phyloP scores from a whole-genome alignment of 2,888 invertebrate genomes.

The Epinotia nisella region DNA sequence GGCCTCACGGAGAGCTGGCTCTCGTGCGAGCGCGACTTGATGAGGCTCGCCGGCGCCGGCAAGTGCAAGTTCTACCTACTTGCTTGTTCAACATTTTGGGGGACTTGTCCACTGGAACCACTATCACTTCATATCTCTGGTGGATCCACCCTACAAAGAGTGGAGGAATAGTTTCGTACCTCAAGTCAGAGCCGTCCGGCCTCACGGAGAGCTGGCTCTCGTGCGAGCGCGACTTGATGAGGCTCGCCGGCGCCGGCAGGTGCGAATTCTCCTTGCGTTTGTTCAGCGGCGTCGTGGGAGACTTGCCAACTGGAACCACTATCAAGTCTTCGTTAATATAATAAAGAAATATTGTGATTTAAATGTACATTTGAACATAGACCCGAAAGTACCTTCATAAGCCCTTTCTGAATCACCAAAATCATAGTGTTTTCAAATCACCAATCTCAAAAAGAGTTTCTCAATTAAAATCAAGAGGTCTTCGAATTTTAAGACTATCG shows the following conservation, averaged over 20 bases:
- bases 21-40: conserved; percentile 96
- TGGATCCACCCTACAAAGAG: too few relatives aligned
- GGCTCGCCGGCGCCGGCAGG: conserved; percentile 91
- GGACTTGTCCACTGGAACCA: conserved; percentile 83
- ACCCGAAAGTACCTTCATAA: too few relatives aligned
- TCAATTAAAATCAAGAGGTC: too few relatives aligned
- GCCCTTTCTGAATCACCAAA: too few relatives aligned
- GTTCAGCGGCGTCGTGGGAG: conserved; percentile 93
- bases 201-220: conserved; percentile 92
- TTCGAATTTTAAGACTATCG: too few relatives aligned
- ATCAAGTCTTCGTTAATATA: too few relatives aligned
- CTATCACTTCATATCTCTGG: too few relatives aligned
- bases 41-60: conserved; percentile 92
- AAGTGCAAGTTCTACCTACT: conserved; percentile 88
- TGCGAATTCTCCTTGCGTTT: conserved; percentile 88
- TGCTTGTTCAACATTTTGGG: conserved; percentile 92
- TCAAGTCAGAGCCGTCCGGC: conserved; percentile 72
- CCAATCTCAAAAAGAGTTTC: too few relatives aligned
- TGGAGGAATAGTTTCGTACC: too few relatives aligned
- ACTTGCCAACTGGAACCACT: conserved; percentile 82
- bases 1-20: conserved; percentile 90
- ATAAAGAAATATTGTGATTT: too few relatives aligned
- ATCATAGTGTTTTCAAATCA: too few relatives aligned
- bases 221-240: conserved; percentile 96
- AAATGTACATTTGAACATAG: too few relatives aligned